Conservation (phyloP, 2,888 invertebrate genomes). For the Dynastes grantii region DNA sequence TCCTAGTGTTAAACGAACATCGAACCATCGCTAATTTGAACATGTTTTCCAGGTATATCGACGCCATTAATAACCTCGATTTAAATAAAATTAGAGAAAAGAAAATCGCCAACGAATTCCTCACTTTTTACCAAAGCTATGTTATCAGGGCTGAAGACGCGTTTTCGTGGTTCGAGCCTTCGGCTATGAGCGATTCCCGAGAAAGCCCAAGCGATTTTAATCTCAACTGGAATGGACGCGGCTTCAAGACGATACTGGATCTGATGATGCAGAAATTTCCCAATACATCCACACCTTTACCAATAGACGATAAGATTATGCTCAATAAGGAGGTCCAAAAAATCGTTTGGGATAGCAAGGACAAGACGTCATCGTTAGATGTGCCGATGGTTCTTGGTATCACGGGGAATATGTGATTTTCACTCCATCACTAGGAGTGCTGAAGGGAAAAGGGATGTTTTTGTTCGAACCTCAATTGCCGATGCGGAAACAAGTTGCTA, state of each 20-base stretch:
- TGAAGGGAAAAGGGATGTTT: conserved; percentile 74
- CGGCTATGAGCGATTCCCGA: conserved; percentile 78
- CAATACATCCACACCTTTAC: conserved; percentile 41
- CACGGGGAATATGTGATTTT: conserved; percentile 77
- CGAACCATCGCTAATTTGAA: background rate
- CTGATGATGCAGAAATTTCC: conserved; percentile 71
- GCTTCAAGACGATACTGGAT: conserved; percentile 77
- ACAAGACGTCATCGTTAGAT: conserved; percentile 66
- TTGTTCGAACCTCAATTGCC: conserved; percentile 75
- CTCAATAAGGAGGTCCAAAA: conserved; percentile 55
- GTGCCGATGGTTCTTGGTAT: conserved; percentile 71
- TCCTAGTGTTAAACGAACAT: too few species aligned
- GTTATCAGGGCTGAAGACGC: conserved; percentile 67
- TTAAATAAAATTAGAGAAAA: conserved; percentile 53
- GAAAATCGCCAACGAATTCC: conserved; percentile 47
- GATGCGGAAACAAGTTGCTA: conserved; percentile 71
- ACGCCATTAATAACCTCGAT: conserved; percentile 53
- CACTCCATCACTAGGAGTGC: conserved; percentile 78
- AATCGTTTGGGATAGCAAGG: conserved; percentile 53
- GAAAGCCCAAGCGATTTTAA: conserved; percentile 78
- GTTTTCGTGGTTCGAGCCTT: conserved; percentile 78
- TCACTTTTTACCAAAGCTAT: conserved; percentile 55
- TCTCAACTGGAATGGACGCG: conserved; percentile 81
- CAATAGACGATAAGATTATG: conserved; percentile 57
- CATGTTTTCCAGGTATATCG: conserved; percentile 55